phyloP scores from a whole-genome alignment of 2,113 vertebrate species.

The Dicentrarchus labrax region DNA sequence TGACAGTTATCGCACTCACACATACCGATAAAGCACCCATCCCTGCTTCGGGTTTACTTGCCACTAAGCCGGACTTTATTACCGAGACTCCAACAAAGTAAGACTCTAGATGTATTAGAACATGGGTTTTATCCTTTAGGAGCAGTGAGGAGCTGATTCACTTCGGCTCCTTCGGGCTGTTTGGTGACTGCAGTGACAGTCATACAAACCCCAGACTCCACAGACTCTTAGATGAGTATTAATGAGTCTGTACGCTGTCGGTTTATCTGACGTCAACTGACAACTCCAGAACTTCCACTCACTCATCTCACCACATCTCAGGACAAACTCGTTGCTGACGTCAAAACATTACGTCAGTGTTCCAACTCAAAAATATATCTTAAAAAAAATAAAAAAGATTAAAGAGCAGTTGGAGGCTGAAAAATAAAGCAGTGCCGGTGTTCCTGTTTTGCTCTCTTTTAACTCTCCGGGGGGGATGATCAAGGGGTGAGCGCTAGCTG shows the following conservation, averaged over 20 bases:
- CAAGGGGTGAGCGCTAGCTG: constrained; percentile 45
- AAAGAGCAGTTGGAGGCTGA: constrained; percentile 14
- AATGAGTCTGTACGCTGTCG: not conserved
- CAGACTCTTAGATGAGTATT: not conserved
- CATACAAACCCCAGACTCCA: not conserved
- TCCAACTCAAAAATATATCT: not conserved
- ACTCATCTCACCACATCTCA: not conserved
- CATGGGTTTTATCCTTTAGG: not conserved
- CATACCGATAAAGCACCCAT: no score
- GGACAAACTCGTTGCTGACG: constrained; percentile 2
- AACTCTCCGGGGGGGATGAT: constrained; percentile 49
- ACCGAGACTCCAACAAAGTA: no score
- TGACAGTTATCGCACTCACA: no score
- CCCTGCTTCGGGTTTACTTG: no score
- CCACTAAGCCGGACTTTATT: no score
- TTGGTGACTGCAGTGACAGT: not conserved
- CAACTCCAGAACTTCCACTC: not conserved
- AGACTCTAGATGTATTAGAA: not conserved
- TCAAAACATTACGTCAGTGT: not conserved
- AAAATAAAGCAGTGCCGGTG: constrained; percentile 3
- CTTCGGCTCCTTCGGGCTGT: not conserved
- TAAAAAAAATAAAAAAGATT: not conserved
- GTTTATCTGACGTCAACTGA: not conserved
- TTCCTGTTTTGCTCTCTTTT: constrained; percentile 44
- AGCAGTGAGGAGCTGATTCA: not conserved